These are phyloP conservation scores for Neofelis nebulosa DNA, from an alignment of 2,113 vertebrate genomes.

Conservation along the genomic window DNA sequence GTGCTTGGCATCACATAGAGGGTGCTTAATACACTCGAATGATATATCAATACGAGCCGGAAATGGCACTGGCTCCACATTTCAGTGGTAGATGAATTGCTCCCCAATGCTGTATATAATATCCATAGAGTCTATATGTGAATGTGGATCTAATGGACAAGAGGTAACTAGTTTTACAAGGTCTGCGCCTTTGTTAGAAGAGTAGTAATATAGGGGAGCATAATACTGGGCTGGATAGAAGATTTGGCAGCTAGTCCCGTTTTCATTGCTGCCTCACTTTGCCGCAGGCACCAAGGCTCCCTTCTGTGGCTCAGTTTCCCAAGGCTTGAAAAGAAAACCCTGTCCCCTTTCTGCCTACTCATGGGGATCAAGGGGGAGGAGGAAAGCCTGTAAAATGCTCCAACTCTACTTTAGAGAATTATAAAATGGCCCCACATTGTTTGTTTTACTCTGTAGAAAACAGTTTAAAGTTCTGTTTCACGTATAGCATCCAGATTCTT, in stretches of 20 bases:
- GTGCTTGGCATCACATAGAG: not conserved
- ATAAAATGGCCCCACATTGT: not conserved
- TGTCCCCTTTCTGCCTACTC: not conserved
- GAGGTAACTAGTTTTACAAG: conserved; percentile 45
- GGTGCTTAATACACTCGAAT: not conserved
- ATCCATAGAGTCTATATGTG: not conserved
- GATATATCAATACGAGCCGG: not conserved
- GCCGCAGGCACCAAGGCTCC: conserved; percentile 25
- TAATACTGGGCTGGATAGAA: not conserved
- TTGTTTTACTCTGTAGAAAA: conserved; percentile 7
- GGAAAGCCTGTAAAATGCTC: not conserved
- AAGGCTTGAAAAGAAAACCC: conserved; percentile 49
- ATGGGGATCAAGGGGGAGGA: not conserved
- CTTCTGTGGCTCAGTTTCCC: conserved; percentile 48
- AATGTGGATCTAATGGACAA: not conserved
- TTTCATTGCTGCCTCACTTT: conserved; percentile 18
- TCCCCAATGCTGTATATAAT: not conserved
- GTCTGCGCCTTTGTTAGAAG: conserved; percentile 40
- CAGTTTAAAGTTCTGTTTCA: conserved; percentile 16
- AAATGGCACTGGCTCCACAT: not conserved
- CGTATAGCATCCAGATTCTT: not conserved
- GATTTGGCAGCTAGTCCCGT: not conserved
- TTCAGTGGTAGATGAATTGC: not conserved
- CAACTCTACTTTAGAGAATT: not conserved
- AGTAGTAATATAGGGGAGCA: not conserved